These are phyloP conservation scores for Zaprionus obscuricornis DNA, from an alignment of 2,888 invertebrate species.

Conservation along the genomic window DNA sequence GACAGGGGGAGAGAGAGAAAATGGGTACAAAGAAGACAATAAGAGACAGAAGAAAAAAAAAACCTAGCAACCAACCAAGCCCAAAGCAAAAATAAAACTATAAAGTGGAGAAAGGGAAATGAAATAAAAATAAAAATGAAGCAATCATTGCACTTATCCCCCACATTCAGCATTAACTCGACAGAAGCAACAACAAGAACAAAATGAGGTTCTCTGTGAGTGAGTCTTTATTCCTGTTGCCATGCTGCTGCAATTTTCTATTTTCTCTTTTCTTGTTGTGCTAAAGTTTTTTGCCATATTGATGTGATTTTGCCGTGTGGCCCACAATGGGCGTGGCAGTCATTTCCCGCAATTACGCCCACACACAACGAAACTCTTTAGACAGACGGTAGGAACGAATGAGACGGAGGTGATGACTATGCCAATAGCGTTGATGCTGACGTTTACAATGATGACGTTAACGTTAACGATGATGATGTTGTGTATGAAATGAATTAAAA, in stretches of 20 bases:
- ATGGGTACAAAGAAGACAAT: constrained; percentile 7
- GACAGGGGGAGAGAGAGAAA: too few species aligned
- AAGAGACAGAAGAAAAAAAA: constrained; percentile 30
- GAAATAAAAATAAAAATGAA: constrained; percentile 42
- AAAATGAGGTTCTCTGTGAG: constrained; percentile 8
- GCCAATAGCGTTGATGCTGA: not conserved
- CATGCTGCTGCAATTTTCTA: constrained; percentile 40
- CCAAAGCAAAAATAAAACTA: constrained; percentile 53
- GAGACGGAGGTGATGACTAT: constrained; percentile 1
- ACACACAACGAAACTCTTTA: constrained; percentile 35
- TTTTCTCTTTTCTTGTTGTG: constrained; percentile 29
- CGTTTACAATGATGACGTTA: not conserved
- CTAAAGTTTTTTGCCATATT: constrained; percentile 25
- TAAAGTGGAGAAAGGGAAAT: constrained; percentile 33
- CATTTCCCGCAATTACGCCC: constrained; percentile 75
- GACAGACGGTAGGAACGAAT: not conserved
- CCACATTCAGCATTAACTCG: constrained; percentile 11
- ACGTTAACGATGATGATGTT: constrained; percentile 11
- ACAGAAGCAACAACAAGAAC: constrained; percentile 8
- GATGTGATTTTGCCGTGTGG: constrained; percentile 35
- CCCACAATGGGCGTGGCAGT: constrained; percentile 78
- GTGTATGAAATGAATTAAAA: constrained; percentile 52
- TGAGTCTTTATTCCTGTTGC: constrained; percentile 55
- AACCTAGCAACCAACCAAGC: constrained; percentile 47
- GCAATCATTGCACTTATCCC: constrained; percentile 69